Evolutionary conservation across 2,797 vertebrate genomes (phyloP), one percentile per base, ranked within the genome.

Genomic region (Austrolebias charrua): DNA sequence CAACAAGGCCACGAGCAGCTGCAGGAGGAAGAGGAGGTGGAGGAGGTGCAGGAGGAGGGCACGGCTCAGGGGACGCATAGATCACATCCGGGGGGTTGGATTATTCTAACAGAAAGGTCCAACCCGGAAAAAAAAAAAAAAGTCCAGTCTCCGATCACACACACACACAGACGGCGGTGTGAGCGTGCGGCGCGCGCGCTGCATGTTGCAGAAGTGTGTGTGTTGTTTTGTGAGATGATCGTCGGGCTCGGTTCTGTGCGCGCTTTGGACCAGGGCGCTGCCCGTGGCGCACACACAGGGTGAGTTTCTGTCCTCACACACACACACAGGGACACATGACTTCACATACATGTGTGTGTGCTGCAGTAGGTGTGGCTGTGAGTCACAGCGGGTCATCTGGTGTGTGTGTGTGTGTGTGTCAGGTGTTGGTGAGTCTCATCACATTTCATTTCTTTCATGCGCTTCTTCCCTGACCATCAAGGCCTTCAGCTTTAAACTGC

Each of bases 41-140:
- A 60, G 60, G 56, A 66, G 42, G 70, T 44, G 52, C 60, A 73
- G 69, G 60, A 67, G 69, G 72, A 77, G 80, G 73, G 44, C 56
- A 59, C 29, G 55, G 71, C 75, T 55, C 58, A 70, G 46, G 78
- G 69, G 81, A 60, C 75, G 38, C 82, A 80, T 77, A 90, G 89
- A 80, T 91, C 90, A 92, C 80, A 89, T 92, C 91, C 91, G 38
- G 91, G 91, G 91, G 91, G 91, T 55, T 90, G 91, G 90, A 91
- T 91, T 88, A 90, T 87, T 90, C 84, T 89, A 89, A 91, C 78
- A 79, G 51, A 86, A 82, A 66, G 74, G 82, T 80, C 73, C 82
- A 88, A 92, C 89, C 91, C 91, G 90, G 91, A 40, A 40, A 40
- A 40, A 4, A 92, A 84, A 92, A 84, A 81, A 80, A 82, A 78